Conservation (phyloP, 64 coral and sea anemone species). For the Actinia tenebrosa region DNA sequence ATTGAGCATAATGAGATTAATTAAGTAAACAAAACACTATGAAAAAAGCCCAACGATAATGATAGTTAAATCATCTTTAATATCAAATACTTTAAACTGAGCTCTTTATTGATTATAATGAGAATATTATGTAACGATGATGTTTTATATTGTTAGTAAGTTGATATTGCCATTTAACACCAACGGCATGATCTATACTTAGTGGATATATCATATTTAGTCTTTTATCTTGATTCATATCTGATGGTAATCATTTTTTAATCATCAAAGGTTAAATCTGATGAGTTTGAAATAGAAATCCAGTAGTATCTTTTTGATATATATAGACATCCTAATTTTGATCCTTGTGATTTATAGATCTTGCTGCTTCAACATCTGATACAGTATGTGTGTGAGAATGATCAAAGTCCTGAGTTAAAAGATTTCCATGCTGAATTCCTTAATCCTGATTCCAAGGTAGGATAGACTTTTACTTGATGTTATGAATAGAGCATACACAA, state of each 20-base stretch:
- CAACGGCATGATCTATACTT: neutral
- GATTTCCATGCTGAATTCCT: slow-evolving; percentile 43
- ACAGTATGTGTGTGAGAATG: slow-evolving; percentile 33
- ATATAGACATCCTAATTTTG: too few relatives aligned
- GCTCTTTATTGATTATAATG: neutral
- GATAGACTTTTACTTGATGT: neutral
- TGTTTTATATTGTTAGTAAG: neutral
- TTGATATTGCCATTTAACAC: neutral
- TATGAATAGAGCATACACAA: neutral
- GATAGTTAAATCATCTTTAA: neutral
- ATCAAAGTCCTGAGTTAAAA: slow-evolving; percentile 34
- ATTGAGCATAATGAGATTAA: too few relatives aligned
- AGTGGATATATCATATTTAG: neutral
- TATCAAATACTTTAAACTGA: neutral
- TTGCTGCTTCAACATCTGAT: slow-evolving; percentile 45
- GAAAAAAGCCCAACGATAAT: neutral
- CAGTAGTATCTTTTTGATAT: too few relatives aligned
- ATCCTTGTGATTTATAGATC: slow-evolving; percentile 9
- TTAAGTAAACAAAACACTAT: neutral
- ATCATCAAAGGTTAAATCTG: neutral
- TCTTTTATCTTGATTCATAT: neutral
- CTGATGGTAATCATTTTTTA: neutral
- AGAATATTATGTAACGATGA: neutral
- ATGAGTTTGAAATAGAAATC: neutral
- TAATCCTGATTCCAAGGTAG: slow-evolving; percentile 20